phyloP scores from a whole-genome alignment of 2,113 vertebrate species.

The Ceyx cyanopectus region DNA sequence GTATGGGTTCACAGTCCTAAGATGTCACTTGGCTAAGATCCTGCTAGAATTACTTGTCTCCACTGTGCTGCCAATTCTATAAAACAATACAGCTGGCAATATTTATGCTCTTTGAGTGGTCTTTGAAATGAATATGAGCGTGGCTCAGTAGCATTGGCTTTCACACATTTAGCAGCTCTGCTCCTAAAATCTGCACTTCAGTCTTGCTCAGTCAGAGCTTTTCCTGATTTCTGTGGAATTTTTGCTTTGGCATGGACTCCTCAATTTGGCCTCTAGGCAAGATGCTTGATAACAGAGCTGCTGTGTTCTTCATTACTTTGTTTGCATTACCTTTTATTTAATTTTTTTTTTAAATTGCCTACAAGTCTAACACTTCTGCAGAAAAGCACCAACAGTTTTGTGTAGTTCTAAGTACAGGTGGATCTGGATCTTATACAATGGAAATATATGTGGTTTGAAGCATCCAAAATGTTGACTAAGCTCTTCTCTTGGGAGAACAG shows the following conservation, averaged over 20 bases:
- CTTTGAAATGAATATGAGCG: constrained; percentile 31
- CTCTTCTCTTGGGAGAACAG: background rate
- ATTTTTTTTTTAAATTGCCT: background rate
- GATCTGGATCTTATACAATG: background rate
- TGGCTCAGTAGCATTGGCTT: background rate
- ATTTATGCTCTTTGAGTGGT: constrained; percentile 22
- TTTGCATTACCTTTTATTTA: background rate
- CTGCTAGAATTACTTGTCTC: constrained; percentile 12
- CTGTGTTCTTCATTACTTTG: background rate
- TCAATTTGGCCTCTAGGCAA: background rate
- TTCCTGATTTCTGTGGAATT: background rate
- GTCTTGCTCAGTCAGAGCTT: background rate
- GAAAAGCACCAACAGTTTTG: background rate
- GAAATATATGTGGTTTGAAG: background rate
- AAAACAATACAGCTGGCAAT: constrained; percentile 56
- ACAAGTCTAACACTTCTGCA: background rate
- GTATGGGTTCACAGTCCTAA: background rate
- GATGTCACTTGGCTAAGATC: constrained; percentile 29
- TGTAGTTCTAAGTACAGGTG: background rate
- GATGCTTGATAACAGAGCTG: background rate
- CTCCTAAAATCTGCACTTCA: background rate
- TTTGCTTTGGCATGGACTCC: background rate
- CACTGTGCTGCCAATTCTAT: constrained; percentile 12
- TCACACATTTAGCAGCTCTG: background rate
- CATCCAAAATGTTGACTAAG: background rate